phyloP scores from a whole-genome alignment of 2,113 vertebrate species.

The Lathamus discolor region DNA sequence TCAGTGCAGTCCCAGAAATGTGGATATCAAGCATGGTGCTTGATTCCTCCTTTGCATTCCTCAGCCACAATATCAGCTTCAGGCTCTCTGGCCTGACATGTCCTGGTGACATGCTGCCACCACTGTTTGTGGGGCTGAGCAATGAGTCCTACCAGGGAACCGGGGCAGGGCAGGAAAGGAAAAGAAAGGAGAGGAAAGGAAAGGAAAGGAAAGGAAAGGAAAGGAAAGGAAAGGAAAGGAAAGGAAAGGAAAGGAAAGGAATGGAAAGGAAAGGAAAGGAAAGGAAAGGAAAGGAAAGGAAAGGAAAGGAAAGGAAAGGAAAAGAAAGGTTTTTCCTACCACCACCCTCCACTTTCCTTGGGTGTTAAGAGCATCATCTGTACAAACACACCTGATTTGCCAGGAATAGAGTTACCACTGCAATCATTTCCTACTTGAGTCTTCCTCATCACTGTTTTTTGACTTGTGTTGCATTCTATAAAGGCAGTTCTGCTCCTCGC shows the following conservation, averaged over 20 bases:
- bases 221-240: neutral
- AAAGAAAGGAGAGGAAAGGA: neutral
- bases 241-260: neutral
- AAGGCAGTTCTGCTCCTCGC: neutral
- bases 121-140: neutral
- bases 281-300: neutral
- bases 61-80: neutral
- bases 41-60: neutral
- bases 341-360: neutral
- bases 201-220: neutral
- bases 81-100: rapidly evolving
- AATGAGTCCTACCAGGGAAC: neutral
- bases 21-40: rapidly evolving
- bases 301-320: no score
- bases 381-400: neutral
- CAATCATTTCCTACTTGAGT: neutral
- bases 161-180: neutral
- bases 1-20: neutral
- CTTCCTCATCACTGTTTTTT: neutral
- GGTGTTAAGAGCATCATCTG: neutral
- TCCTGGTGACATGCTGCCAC: neutral
- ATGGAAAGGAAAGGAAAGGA: no score
- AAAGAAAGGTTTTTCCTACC: neutral
- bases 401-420: neutral
- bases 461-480: neutral